Base-by-base conservation (phyloP, 2,888 invertebrate species). In the Dicyrtomina minuta region DNA sequence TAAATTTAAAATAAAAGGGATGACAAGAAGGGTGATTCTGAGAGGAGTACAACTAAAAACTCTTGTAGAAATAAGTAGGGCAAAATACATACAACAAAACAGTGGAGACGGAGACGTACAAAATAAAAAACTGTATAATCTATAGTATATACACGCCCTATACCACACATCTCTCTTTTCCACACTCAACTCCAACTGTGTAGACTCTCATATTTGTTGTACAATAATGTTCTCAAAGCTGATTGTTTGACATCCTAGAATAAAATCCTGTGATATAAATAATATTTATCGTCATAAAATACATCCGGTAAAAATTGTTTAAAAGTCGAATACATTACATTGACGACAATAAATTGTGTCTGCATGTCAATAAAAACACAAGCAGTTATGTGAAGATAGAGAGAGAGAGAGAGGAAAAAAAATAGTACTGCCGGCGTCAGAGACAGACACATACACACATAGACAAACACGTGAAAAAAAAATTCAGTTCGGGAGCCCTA, bases 281-380 rank as follows among this genome's bases (percentile, higher is more conserved):
- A 60, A 60, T 60, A 60, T 60, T 60, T 60, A 60, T 60, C 39
- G 60, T 60, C 49, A 61, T 46, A 61, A 61, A 61, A 61, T 61
- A 24, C 64, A 64, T 64, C 64, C 64, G 64, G 64, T 64, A 51
- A 64, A 64, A 64, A 51, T 64, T 49, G 51, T 64, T 64, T 64
- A 51, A 64, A 64, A 64, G 53, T 33, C 46, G 64, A 64, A 64
- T 64, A 51, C 64, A 64, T 51, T 64, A 64, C 64, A 64, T 64
- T 53, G 64, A 64, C 64, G 64, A 64, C 64, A 64, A 64, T 64
- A 64, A 64, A 64, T 64, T 64, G 46, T 51, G 64, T 64, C 64
- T 64, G 64, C 39, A 64, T 64, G 51, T 65, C 55, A 55, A 65
- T 65, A 65, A 65, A 55, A 53, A 65, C 65, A 64, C 46, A 53